These are phyloP conservation scores for Cyprinodon variegatus DNA, from an alignment of 2,113 vertebrate species.

Conservation along the genomic window DNA sequence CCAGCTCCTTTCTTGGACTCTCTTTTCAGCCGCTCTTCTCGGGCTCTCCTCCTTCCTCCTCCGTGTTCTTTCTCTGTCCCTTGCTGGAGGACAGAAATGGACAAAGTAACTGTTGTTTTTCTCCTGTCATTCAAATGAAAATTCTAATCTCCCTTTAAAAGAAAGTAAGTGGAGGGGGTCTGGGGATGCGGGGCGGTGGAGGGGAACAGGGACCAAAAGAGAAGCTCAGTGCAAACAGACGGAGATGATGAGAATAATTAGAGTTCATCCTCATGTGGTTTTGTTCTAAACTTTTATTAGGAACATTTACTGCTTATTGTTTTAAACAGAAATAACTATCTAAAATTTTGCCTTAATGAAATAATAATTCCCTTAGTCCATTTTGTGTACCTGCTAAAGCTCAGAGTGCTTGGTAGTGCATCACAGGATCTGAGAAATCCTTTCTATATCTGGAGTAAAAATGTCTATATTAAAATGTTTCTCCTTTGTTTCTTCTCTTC, in stretches of 20 bases:
- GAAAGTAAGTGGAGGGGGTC: conserved; percentile 63
- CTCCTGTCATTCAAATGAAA: conserved; percentile 95
- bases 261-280: conserved; percentile 67
- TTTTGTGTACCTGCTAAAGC: background rate
- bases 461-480: background rate
- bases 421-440: background rate
- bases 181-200: conserved; percentile 16
- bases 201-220: conserved; percentile 33
- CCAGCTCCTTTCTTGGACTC: conserved; percentile 85
- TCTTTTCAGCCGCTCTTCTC: conserved; percentile 64
- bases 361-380: background rate
- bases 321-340: background rate
- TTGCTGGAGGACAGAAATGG: conserved; percentile 81
- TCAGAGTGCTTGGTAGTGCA: background rate
- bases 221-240: conserved; percentile 35
- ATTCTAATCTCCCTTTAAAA: conserved; percentile 91
- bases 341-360: background rate
- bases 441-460: background rate
- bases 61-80: conserved; percentile 50
- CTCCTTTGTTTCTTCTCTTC: background rate
- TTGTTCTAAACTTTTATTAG: background rate
- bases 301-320: background rate
- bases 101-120: conserved; percentile 91
- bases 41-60: conserved; percentile 41
- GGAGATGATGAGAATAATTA: conserved; percentile 65